Conservation (phyloP, 2,113 vertebrate species). For the Ariopsis seemanni region DNA sequence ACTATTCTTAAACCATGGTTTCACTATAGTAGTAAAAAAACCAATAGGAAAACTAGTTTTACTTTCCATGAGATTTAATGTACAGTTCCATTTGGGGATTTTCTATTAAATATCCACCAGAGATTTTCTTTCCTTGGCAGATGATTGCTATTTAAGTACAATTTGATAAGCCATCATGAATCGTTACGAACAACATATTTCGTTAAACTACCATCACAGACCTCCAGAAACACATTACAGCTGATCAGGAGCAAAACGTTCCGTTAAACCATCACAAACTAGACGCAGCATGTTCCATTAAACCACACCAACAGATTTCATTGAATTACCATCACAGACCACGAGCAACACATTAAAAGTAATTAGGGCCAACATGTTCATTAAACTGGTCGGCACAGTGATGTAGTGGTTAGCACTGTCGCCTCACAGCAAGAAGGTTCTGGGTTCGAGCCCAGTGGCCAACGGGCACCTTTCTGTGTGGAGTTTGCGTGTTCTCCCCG, state of each 20-base stretch:
- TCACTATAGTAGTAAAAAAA: no score
- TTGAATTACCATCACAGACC: no score
- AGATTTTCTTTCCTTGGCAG: no score
- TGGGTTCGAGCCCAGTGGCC: no score
- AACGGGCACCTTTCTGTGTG: no score
- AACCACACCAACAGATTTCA: no score
- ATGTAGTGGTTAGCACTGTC: no score
- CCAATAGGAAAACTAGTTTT: neutral
- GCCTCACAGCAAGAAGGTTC: no score
- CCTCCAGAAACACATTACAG: neutral
- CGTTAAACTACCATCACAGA: neutral
- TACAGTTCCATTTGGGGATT: neutral
- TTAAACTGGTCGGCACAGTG: no score
- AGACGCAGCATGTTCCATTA: neutral
- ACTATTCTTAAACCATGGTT: neutral
- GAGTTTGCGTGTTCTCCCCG: no score
- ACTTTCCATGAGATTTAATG: neutral
- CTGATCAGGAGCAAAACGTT: neutral
- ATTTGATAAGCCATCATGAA: neutral
- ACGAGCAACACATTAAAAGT: neutral
- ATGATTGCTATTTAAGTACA: no score
- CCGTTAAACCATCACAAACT: neutral
- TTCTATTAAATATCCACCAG: neutral
- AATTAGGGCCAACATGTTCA: neutral
- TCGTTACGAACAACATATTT: neutral